phyloP scores from a whole-genome alignment of 1,140 invertebrate genomes.

The Drosophila lacteicornis region DNA sequence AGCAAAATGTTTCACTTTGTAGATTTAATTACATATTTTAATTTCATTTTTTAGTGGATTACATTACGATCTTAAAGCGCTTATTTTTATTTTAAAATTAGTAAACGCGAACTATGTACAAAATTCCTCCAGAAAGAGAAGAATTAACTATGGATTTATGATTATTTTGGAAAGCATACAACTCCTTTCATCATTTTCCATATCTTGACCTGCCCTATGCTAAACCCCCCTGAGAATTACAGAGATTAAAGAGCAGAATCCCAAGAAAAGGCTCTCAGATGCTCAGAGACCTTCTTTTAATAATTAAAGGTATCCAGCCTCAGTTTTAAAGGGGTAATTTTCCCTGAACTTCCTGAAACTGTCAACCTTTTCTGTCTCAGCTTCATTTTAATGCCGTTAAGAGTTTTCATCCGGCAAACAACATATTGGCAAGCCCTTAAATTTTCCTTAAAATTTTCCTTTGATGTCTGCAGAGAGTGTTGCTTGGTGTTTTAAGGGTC shows the following conservation, averaged over 20 bases:
- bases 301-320: background rate
- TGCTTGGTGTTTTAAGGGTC: slow-evolving; percentile 56
- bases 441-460: slow-evolving; percentile 4
- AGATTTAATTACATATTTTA: background rate
- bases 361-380: background rate
- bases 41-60: background rate
- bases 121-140: background rate
- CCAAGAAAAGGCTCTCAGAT: background rate
- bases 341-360: background rate
- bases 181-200: background rate
- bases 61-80: no score
- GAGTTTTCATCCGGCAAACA: background rate
- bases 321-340: background rate
- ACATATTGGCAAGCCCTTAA: background rate
- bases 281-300: background rate
- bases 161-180: background rate
- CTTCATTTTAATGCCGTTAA: background rate
- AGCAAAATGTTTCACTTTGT: background rate
- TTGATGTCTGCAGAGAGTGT: slow-evolving; percentile 5
- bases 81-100: background rate
- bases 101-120: background rate
- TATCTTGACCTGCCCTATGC: background rate
- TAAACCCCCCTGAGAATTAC: background rate
- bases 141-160: rapidly evolving
- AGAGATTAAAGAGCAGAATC: no score